Conservation (phyloP, 2,888 invertebrate species). For the Scelioninae gen. 2 region DNA sequence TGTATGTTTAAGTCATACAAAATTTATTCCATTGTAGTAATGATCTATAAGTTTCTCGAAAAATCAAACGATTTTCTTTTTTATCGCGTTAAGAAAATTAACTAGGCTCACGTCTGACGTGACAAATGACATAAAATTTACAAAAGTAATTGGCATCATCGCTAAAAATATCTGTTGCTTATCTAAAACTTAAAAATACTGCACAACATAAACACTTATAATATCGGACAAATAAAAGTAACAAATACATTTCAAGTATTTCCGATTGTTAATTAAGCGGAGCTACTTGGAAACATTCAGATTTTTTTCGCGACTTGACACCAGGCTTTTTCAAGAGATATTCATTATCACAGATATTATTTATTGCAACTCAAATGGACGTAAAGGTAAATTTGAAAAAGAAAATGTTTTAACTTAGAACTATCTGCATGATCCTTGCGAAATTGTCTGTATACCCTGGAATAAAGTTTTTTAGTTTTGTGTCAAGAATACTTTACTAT, state of each 20-base stretch:
- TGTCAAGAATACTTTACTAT: not conserved
- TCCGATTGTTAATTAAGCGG: too few relatives aligned
- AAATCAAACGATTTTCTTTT: too few relatives aligned
- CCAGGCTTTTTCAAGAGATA: constrained; percentile 13
- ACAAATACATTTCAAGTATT: too few relatives aligned
- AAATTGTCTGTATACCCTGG: constrained; percentile 10
- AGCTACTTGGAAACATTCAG: not conserved
- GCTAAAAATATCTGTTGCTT: too few relatives aligned
- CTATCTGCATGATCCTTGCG: constrained; percentile 38
- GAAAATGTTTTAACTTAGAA: constrained; percentile 17
- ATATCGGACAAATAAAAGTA: too few relatives aligned
- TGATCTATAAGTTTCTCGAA: too few relatives aligned
- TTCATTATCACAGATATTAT: constrained; percentile 52
- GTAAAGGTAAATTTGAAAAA: constrained; percentile 1
- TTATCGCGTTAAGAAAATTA: constrained; percentile 17
- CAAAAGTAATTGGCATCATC: constrained; percentile 18
- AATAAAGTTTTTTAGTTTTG: constrained; percentile 6
- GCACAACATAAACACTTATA: too few relatives aligned
- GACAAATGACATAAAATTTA: constrained; percentile 37
- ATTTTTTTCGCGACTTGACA: constrained; percentile 1
- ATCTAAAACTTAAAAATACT: too few relatives aligned
- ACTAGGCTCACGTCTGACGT: constrained; percentile 29
- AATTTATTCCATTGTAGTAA: constrained; percentile 32
- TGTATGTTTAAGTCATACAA: constrained; percentile 25
- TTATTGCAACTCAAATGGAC: constrained; percentile 38